Evolutionary conservation across 2,113 vertebrate species (phyloP).

Genomic region (Condylura cristata): DNA sequence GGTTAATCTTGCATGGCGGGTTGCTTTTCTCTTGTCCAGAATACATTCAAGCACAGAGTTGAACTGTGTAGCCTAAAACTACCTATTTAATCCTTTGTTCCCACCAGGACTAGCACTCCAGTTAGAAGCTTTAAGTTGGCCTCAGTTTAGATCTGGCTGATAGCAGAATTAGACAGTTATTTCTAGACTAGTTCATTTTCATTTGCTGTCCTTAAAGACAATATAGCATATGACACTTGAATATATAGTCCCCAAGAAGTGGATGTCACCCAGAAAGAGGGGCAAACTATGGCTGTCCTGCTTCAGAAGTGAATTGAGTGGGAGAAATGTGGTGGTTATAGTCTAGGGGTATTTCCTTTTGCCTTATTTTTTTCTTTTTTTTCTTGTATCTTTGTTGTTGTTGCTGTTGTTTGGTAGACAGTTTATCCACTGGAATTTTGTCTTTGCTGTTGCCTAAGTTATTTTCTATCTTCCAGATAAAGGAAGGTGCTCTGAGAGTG

Average conservation of each 20-base stretch:
- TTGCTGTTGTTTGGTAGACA: too few species aligned
- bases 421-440: neutral
- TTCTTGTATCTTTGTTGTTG: neutral
- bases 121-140: neutral
- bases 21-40: neutral
- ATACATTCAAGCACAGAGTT: neutral
- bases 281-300: neutral
- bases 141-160: neutral
- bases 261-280: neutral
- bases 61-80: neutral
- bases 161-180: neutral
- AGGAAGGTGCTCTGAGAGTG: neutral
- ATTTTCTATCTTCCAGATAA: neutral
- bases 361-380: neutral
- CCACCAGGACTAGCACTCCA: neutral
- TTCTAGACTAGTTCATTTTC: neutral
- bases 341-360: neutral
- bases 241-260: neutral
- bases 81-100: neutral
- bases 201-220: neutral
- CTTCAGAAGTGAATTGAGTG: neutral
- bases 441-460: neutral
- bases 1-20: neutral
- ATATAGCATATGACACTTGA: neutral
- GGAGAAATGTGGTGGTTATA: neutral